Conservation (phyloP, 2,113 vertebrate genomes). For the Chionodraco myersi region DNA sequence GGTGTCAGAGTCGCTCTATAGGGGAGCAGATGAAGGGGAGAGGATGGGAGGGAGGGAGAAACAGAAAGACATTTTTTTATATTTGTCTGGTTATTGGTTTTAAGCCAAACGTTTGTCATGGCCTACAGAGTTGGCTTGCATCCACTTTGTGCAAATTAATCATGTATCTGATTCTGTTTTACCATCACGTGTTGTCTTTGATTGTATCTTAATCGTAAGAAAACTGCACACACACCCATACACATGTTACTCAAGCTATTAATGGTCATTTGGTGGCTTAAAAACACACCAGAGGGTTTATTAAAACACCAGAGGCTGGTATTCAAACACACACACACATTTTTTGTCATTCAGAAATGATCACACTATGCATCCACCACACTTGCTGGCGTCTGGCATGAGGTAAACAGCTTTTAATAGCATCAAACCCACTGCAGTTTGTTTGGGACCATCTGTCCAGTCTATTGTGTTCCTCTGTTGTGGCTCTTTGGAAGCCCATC, state of each 20-base stretch:
- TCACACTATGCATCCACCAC: slow-evolving; percentile 53
- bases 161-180: slow-evolving; percentile 33
- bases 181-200: slow-evolving; percentile 51
- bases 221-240: slow-evolving; percentile 13
- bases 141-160: slow-evolving; percentile 45
- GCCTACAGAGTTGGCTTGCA: slow-evolving; percentile 67
- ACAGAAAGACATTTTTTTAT: slow-evolving; percentile 17
- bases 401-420: slow-evolving; percentile 93
- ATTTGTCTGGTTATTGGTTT: slow-evolving; percentile 58
- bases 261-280: slow-evolving; percentile 76
- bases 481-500: slow-evolving; percentile 77
- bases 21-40: slow-evolving; percentile 54
- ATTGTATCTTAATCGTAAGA: slow-evolving; percentile 67
- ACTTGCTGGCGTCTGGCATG: slow-evolving; percentile 83
- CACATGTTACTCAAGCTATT: slow-evolving; percentile 27
- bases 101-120: slow-evolving; percentile 58
- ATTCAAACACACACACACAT: slow-evolving; percentile 47
- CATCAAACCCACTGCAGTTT: slow-evolving; percentile 83
- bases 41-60: slow-evolving; percentile 27
- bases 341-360: slow-evolving; percentile 55
- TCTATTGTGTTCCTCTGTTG: slow-evolving; percentile 87
- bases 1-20: slow-evolving; percentile 67
- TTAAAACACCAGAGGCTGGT: slow-evolving; percentile 76
- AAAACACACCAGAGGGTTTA: slow-evolving; percentile 82
- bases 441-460: slow-evolving; percentile 92